These are phyloP conservation scores for Pyrocoelia pectoralis DNA, from an alignment of 2,888 invertebrate species.

Conservation along the genomic window DNA sequence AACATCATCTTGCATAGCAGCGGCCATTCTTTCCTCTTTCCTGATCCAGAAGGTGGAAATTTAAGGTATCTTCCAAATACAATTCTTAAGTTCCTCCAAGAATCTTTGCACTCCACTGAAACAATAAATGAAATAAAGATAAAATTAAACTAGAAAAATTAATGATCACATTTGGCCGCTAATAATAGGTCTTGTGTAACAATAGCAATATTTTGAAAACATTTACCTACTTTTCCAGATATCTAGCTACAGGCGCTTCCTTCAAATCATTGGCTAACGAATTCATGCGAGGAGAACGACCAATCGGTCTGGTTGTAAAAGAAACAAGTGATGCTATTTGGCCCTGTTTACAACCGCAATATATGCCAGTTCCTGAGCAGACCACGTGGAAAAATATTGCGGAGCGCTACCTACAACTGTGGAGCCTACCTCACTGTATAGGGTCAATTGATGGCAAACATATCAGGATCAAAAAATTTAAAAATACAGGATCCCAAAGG, in stretches of 20 bases:
- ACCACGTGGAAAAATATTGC: not conserved
- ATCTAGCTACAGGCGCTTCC: not conserved
- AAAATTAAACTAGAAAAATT: not conserved
- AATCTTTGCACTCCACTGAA: not conserved
- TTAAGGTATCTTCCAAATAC: not conserved
- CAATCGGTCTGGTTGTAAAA: not conserved
- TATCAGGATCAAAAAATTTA: not conserved
- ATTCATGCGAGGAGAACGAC: not conserved
- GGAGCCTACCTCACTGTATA: not conserved
- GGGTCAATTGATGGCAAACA: not conserved
- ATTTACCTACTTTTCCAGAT: not conserved
- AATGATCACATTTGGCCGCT: not conserved
- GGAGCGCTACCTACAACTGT: not conserved
- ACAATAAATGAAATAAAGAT: not conserved
- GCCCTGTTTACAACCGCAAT: not conserved
- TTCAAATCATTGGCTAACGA: not conserved
- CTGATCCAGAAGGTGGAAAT: not conserved
- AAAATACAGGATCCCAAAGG: not conserved
- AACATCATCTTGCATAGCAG: too few species aligned
- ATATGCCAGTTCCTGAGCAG: not conserved
- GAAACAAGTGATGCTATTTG: not conserved
- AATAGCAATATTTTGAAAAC: not conserved
- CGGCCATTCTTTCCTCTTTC: not conserved
- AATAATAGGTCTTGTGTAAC: not conserved
- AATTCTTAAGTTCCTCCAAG: not conserved